A percentile compares a stretch with the other conserved stretches of the same genome.
These are phyloP conservation scores for Rhinoraja longicauda DNA, from an alignment of 2,797 vertebrate species.

Conservation along the genomic window DNA sequence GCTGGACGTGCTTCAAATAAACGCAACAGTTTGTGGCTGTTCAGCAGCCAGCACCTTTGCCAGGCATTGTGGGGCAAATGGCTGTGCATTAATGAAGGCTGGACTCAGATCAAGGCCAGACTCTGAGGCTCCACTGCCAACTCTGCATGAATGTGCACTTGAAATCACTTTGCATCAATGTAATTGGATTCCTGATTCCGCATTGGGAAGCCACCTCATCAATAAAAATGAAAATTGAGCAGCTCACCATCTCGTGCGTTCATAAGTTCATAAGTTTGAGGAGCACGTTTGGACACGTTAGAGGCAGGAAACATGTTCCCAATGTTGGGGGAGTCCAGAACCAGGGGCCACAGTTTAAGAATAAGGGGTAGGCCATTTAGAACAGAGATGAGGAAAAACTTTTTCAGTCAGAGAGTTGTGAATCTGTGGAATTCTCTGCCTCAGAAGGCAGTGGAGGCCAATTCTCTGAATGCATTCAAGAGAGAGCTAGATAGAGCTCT, in stretches of 20 bases:
- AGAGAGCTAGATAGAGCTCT: too few species aligned
- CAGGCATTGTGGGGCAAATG: background rate
- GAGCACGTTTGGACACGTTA: too few species aligned
- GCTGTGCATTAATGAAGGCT: background rate
- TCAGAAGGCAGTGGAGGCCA: too few species aligned
- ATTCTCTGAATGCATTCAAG: too few species aligned
- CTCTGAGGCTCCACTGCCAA: background rate
- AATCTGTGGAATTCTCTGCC: too few species aligned
- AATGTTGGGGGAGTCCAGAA: too few species aligned
- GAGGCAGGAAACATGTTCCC: too few species aligned
- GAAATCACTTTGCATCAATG: background rate
- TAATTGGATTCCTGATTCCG: background rate
- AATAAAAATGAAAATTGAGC: background rate
- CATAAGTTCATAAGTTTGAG: too few species aligned
- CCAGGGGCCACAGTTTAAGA: too few species aligned
- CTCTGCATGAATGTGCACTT: background rate
- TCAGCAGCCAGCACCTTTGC: background rate
- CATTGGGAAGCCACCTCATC: background rate
- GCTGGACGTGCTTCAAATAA: background rate
- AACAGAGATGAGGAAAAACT: too few species aligned
- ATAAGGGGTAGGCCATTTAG: too few species aligned
- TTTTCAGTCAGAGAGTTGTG: too few species aligned
- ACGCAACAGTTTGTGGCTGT: background rate
- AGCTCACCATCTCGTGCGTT: background rate
- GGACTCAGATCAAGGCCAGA: background rate